A percentile compares a stretch with the other conserved stretches of the same genome.
Evolutionary conservation across 2,113 vertebrate genomes (phyloP).

Genomic region (Siphamia tubifer): DNA sequence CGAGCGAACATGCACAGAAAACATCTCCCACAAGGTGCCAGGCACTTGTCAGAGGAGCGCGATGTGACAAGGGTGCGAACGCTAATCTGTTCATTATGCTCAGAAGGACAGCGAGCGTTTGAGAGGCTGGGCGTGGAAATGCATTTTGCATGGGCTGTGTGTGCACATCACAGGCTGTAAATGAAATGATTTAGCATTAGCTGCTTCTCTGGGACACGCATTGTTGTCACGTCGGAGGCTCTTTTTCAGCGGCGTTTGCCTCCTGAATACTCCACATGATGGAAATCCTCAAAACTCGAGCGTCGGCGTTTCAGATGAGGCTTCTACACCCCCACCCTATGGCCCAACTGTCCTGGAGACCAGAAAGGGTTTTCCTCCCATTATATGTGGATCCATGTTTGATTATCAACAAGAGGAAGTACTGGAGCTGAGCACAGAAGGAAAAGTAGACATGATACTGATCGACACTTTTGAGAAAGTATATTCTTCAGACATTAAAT

Average conservation of each 20-base stretch:
- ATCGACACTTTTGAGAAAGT: too few species aligned
- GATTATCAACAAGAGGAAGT: slow-evolving; percentile 30
- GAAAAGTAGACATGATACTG: too few species aligned
- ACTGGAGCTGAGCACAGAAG: too few species aligned
- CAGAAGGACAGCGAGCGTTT: slow-evolving; percentile 31
- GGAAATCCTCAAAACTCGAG: slow-evolving; percentile 42
- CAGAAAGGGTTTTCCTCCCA: slow-evolving; percentile 57
- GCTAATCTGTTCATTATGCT: slow-evolving; percentile 63
- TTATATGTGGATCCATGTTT: slow-evolving; percentile 50
- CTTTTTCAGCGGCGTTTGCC: slow-evolving; percentile 56
- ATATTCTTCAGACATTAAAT: too few species aligned
- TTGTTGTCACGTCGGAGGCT: slow-evolving; percentile 56
- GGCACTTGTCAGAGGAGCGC: slow-evolving; percentile 36
- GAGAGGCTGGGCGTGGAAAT: slow-evolving; percentile 58
- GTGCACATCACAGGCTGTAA: slow-evolving; percentile 67
- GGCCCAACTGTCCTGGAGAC: slow-evolving; percentile 65
- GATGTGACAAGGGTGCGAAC: slow-evolving; percentile 53
- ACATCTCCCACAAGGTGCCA: slow-evolving; percentile 36
- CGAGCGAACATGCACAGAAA: slow-evolving; percentile 3
- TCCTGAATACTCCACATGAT: slow-evolving; percentile 52
- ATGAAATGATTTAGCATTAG: slow-evolving; percentile 69
- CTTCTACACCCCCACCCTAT: slow-evolving; percentile 20
- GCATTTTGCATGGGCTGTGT: slow-evolving; percentile 54
- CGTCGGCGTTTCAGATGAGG: slow-evolving; percentile 56
- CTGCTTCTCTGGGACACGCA: slow-evolving; percentile 52